Percentiles rank a stretch among this genome's conserved stretches.
Evolutionary conservation across 1,140 invertebrate genomes (phyloP).

Genomic region (Dendrolimus kikuchii): DNA sequence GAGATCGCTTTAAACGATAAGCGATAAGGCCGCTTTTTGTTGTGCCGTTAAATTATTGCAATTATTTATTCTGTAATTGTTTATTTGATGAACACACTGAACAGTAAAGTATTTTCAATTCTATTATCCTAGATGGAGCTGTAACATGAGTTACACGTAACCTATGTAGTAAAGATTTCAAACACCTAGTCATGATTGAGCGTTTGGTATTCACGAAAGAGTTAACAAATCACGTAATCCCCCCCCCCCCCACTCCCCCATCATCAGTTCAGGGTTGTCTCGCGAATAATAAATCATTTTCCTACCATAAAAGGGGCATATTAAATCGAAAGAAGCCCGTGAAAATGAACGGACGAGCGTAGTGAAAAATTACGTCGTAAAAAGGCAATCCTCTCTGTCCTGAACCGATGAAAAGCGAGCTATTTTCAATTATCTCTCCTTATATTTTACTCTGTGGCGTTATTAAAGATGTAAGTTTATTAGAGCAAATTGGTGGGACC

Average conservation of each 20-base stretch:
- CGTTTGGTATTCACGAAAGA: not conserved
- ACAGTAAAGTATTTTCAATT: too few species aligned
- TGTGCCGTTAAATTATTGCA: too few species aligned
- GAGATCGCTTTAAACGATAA: too few species aligned
- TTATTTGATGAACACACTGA: too few species aligned
- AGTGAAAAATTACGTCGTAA: conserved; percentile 47
- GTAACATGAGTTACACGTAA: too few species aligned
- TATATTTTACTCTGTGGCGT: conserved; percentile 2
- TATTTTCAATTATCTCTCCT: conserved; percentile 41
- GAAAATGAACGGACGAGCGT: conserved; percentile 34
- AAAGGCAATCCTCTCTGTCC: conserved; percentile 39
- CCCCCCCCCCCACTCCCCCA: conserved; percentile 18
- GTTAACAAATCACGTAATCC: conserved; percentile 22
- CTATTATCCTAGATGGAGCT: too few species aligned
- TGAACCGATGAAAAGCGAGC: conserved; percentile 33
- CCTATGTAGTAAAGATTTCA: too few species aligned
- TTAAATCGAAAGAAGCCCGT: conserved; percentile 42
- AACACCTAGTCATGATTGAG: too few species aligned
- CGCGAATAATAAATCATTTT: conserved; percentile 38
- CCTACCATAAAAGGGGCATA: conserved; percentile 41
- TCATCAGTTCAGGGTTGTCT: not conserved
- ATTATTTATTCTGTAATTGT: too few species aligned
- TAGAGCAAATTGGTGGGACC: too few species aligned
- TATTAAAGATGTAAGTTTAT: too few species aligned
- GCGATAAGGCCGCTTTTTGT: too few species aligned